Evolutionary conservation across 1,140 invertebrate genomes (phyloP).

Genomic region (Drosophila kepulauana): DNA sequence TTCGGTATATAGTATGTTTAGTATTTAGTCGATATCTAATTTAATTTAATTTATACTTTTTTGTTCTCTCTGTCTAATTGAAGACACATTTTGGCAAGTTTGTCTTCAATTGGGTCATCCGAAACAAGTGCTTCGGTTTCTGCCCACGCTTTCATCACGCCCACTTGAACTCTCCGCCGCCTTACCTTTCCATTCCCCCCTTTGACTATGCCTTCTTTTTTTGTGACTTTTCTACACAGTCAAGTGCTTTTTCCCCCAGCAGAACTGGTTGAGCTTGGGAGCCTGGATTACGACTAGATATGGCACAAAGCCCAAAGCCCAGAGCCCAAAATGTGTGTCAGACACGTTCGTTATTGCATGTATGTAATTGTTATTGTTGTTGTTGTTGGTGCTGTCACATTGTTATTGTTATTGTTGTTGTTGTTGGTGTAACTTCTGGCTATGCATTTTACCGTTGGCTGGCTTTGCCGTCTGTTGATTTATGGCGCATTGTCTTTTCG

Average conservation of each 20-base stretch:
- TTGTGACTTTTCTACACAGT: neutral
- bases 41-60: neutral
- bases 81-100: slow-evolving; percentile 5
- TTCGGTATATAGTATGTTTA: no score
- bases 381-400: neutral
- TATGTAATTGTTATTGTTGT: slow-evolving; percentile 45
- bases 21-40: no score
- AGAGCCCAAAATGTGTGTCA: slow-evolving; percentile 62
- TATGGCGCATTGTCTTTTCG: slow-evolving; percentile 59
- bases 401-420: slow-evolving; percentile 28
- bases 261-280: slow-evolving; percentile 29
- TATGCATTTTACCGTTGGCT: slow-evolving; percentile 51
- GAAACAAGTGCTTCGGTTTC: slow-evolving; percentile 3
- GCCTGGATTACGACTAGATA: slow-evolving; percentile 7
- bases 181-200: neutral
- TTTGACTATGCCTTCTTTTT: neutral
- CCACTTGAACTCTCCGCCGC: slow-evolving; percentile 32
- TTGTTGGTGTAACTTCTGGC: slow-evolving; percentile 13
- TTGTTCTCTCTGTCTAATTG: neutral
- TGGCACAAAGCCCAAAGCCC: slow-evolving; percentile 12
- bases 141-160: slow-evolving; percentile 24
- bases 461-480: slow-evolving; percentile 28
- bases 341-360: slow-evolving; percentile 32
- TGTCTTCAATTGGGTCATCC: slow-evolving; percentile 12
- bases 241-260: neutral